These are phyloP conservation scores for Plutella xylostella DNA, from an alignment of 2,888 invertebrate species.

Conservation along the genomic window DNA sequence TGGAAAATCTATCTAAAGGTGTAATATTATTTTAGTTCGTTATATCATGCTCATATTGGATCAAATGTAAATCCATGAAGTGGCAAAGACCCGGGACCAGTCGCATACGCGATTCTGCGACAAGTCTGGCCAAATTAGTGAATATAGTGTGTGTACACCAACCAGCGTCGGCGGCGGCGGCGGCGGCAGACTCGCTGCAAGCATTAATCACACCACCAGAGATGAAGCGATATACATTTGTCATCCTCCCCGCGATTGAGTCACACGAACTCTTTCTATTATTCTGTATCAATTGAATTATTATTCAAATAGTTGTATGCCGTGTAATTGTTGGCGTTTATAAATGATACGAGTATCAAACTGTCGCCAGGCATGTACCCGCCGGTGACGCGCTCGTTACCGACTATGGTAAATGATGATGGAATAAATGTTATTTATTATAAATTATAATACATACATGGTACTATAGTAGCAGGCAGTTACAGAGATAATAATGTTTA, in stretches of 20 bases:
- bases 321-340: constrained; percentile 7
- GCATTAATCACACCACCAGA: constrained; percentile 58
- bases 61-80: too few relatives aligned
- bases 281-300: constrained; percentile 61
- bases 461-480: too few relatives aligned
- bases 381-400: too few relatives aligned
- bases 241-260: constrained; percentile 63
- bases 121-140: too few relatives aligned
- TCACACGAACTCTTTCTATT: constrained; percentile 53
- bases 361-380: constrained; percentile 1
- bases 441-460: too few relatives aligned
- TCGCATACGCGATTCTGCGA: too few relatives aligned
- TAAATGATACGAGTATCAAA: constrained; percentile 7
- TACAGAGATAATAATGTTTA: too few relatives aligned
- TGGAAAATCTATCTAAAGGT: too few relatives aligned
- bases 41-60: too few relatives aligned
- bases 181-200: constrained; percentile 15
- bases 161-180: neutral
- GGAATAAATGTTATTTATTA: neutral
- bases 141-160: neutral
- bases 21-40: too few relatives aligned
- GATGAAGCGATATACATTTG: constrained; percentile 68
- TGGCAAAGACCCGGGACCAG: too few relatives aligned
- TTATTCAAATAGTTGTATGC: constrained; percentile 35
- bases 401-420: too few relatives aligned